Base-by-base conservation (phyloP, 2,113 vertebrate genomes). In the Phocoena phocoena region DNA sequence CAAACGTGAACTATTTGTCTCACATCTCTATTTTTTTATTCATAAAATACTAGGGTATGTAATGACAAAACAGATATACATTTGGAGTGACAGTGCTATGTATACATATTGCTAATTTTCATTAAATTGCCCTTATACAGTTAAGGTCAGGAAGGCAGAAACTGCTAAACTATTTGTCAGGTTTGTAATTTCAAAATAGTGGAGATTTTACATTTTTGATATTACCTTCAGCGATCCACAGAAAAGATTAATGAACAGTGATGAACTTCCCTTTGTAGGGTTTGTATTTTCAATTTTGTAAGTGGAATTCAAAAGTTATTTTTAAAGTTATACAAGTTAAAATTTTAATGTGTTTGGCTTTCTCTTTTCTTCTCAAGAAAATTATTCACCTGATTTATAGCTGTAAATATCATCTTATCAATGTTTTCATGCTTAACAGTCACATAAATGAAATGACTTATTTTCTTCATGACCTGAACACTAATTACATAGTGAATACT, bases 371-470 rank as follows among this genome's bases (percentile, higher is more conserved):
- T 58, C 50, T 89, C 44, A 44, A 89, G 53, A 96, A 98, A 97
- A 96, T 84, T 88, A 96, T 96, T 90, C 80, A 76, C 96, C 18
- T 95, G 71, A 97, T 91, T 96, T 82, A 97, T 84, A 97, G 84
- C 50, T 96, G 21, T 84, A 98, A 96, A 93, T 85, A 97, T 88
- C 97, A 97, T 88, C 73, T 92, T 97, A 83, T 97, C 79, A 92
- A 26, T 76, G 79, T 97, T 94, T 95, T 20, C 47, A 96, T 92
- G 65, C 50, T 97, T 98, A 96, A 95, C 93, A 97, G 89, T 94
- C 63, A 97, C 73, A 97, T 53, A 97, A 96, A 98, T 98, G 73
- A 96, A 97, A 98, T 96, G 86, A 96, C 96, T 98, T 98, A 85
- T 95, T 98, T 98, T 98, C 88, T 94, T 63, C 36, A 92, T 93